These are phyloP conservation scores for Asbolus verrucosus DNA, from an alignment of 1,140 invertebrate genomes.

Conservation along the genomic window DNA sequence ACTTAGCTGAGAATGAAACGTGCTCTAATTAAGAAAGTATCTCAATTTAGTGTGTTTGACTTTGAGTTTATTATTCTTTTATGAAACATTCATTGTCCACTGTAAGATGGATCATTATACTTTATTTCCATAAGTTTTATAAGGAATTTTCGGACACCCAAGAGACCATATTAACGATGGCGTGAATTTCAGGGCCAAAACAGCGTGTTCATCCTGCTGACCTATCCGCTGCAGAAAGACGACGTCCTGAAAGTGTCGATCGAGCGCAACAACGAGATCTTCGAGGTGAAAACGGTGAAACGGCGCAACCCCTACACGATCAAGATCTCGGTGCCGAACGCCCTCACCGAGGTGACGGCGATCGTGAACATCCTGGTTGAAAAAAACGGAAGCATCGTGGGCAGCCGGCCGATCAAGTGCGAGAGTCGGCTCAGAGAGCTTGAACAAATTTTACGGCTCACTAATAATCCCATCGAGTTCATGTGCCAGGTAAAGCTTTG, in stretches of 20 bases:
- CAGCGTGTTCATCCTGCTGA: constrained; percentile 82
- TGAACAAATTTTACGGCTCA: constrained; percentile 81
- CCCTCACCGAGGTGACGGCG: constrained; percentile 84
- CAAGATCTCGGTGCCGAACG: constrained; percentile 82
- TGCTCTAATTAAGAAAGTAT: no score
- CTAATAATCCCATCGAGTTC: constrained; percentile 85
- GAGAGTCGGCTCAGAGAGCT: constrained; percentile 85
- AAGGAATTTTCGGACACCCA: no score
- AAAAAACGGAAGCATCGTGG: constrained; percentile 81
- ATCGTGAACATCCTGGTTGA: constrained; percentile 82
- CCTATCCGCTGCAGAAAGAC: constrained; percentile 79
- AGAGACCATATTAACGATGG: no score
- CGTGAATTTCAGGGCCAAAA: constrained; percentile 76
- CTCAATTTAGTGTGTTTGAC: no score
- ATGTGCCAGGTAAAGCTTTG: constrained; percentile 80
- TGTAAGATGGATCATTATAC: no score
- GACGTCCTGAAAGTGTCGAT: constrained; percentile 81
- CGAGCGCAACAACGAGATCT: constrained; percentile 82
- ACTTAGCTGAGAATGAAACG: no score
- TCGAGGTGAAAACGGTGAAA: constrained; percentile 80
- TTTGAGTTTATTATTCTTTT: no score
- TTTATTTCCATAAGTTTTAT: no score
- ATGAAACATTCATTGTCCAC: no score
- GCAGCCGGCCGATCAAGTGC: constrained; percentile 84
- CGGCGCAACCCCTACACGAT: constrained; percentile 84